These are phyloP conservation scores for Propithecus perrieri DNA, from an alignment of 2,797 vertebrate species.

Conservation along the genomic window DNA sequence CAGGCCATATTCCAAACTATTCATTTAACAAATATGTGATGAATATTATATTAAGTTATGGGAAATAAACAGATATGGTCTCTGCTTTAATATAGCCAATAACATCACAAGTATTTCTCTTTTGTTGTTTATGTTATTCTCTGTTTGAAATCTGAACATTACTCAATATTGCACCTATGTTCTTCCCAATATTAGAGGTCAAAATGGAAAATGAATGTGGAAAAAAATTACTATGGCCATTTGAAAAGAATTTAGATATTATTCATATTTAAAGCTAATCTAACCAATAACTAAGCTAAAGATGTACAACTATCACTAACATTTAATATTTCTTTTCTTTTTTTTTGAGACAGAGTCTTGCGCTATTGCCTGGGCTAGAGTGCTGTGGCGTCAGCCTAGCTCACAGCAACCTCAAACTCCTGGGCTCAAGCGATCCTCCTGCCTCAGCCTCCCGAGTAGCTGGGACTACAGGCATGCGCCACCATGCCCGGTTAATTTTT, in stretches of 20 bases:
- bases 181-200: constrained; percentile 5
- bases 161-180: neutral
- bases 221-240: neutral
- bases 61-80: neutral
- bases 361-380: too few relatives aligned
- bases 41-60: neutral
- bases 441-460: too few relatives aligned
- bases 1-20: neutral
- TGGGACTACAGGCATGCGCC: too few relatives aligned
- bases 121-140: neutral
- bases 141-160: neutral
- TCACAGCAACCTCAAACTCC: too few relatives aligned
- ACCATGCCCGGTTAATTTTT: too few relatives aligned
- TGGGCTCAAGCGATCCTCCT: too few relatives aligned
- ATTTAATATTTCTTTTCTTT: neutral
- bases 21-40: constrained; percentile 5
- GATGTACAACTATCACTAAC: neutral
- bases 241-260: neutral
- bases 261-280: neutral
- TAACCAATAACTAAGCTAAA: neutral
- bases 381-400: too few relatives aligned
- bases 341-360: too few relatives aligned
- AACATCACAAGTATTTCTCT: neutral
- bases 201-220: neutral
- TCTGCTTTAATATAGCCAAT: neutral